These are phyloP conservation scores for Brachionus calyciflorus DNA, from an alignment of 1,140 invertebrate species.

Conservation along the genomic window DNA sequence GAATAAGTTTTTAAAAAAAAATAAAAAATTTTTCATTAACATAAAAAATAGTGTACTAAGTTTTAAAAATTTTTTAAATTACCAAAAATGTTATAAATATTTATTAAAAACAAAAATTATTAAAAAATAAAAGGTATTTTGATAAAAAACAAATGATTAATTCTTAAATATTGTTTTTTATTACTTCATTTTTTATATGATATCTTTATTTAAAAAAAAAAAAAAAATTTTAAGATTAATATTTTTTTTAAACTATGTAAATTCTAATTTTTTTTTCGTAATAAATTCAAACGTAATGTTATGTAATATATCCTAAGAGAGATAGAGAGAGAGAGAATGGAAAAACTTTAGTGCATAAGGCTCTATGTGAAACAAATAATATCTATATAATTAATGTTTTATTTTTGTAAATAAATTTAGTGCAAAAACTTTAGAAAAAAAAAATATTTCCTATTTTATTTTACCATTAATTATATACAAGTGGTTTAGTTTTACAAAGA, in stretches of 20 bases:
- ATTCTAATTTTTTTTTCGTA: constrained; percentile 12
- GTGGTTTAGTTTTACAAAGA: constrained; percentile 9
- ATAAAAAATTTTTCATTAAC: too few species aligned
- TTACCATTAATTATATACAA: constrained; percentile 14
- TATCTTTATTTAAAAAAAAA: constrained; percentile 2
- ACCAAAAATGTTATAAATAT: too few species aligned
- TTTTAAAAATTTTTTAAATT: too few species aligned
- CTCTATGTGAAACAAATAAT: constrained; percentile 12
- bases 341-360: background rate
- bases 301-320: background rate
- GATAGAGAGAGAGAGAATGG: too few species aligned
- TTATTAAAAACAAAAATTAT: too few species aligned
- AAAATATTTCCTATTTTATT: background rate
- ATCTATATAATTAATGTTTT: constrained; percentile 18
- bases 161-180: constrained; percentile 13
- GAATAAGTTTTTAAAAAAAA: too few species aligned
- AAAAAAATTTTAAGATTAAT: constrained; percentile 24
- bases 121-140: too few species aligned
- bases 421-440: background rate
- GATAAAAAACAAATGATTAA: constrained; percentile 24
- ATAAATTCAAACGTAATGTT: background rate
- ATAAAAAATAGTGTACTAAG: too few species aligned
- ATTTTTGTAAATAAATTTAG: constrained; percentile 7
- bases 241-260: constrained; percentile 8
- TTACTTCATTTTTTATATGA: constrained; percentile 16